Conservation (phyloP, 2,888 invertebrate species). For the Anoncus sp. region DNA sequence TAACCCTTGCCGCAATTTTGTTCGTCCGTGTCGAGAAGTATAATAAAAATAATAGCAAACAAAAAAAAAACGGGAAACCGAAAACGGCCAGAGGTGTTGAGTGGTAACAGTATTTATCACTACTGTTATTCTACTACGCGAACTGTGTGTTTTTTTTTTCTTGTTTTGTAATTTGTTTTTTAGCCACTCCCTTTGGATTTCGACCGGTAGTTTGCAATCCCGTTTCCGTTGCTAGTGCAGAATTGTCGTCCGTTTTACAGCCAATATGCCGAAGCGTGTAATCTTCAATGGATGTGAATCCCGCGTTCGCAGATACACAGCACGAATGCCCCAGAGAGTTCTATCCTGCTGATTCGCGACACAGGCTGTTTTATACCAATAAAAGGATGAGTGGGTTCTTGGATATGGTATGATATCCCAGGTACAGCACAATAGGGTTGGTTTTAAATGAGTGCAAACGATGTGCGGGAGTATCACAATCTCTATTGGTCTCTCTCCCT, state of each 20-base stretch:
- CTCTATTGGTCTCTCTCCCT: constrained; percentile 1
- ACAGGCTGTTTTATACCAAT: constrained; percentile 41
- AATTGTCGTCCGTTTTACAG: constrained; percentile 35
- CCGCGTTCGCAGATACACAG: constrained; percentile 10
- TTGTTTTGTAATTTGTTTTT: constrained; percentile 20
- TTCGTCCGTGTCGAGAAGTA: constrained; percentile 12
- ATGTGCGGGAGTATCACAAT: constrained; percentile 8
- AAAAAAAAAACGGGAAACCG: constrained; percentile 10
- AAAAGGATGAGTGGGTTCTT: constrained; percentile 19
- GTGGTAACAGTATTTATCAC: constrained; percentile 6
- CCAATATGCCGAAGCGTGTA: constrained; percentile 20
- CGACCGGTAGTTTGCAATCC: constrained; percentile 6
- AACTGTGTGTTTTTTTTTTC: neutral
- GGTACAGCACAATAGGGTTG: constrained; percentile 43
- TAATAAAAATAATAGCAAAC: constrained; percentile 8
- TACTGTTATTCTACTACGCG: neutral
- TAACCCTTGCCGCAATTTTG: neutral
- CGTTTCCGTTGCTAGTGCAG: neutral
- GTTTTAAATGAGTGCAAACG: constrained; percentile 57
- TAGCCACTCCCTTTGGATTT: constrained; percentile 4
- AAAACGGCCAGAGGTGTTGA: constrained; percentile 11
- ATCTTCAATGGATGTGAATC: constrained; percentile 21
- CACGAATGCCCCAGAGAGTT: constrained; percentile 32
- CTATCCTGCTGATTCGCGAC: constrained; percentile 17
- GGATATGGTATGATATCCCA: constrained; percentile 19